Evolutionary conservation across 2,113 vertebrate species (phyloP).

Genomic region (Hemiprocne comata): DNA sequence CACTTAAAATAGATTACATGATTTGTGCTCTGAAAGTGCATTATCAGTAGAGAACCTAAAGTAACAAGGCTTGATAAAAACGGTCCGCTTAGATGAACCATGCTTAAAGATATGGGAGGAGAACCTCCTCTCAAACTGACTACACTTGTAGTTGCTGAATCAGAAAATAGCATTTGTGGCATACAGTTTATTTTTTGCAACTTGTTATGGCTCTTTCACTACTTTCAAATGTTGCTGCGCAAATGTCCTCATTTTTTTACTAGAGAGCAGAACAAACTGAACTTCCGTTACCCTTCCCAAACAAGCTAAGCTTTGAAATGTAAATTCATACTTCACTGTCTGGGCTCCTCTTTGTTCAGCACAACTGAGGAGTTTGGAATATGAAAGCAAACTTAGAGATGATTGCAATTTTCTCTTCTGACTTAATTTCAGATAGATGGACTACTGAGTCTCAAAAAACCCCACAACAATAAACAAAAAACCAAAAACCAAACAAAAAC

Average conservation of each 20-base stretch:
- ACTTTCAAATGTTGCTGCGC: not conserved
- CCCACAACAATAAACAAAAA: too few species aligned
- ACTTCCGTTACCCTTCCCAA: not conserved
- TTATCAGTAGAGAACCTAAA: not conserved
- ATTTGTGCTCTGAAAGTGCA: not conserved
- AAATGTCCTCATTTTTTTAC: not conserved
- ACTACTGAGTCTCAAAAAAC: not conserved
- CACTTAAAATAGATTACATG: not conserved
- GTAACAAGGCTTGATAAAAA: not conserved
- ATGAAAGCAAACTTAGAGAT: not conserved
- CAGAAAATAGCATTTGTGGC: not conserved
- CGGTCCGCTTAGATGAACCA: not conserved
- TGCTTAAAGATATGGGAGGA: not conserved
- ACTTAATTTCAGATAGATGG: not conserved
- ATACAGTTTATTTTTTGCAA: not conserved
- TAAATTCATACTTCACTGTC: not conserved
- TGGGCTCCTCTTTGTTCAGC: not conserved
- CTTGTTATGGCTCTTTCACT: not conserved
- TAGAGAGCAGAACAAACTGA: not conserved
- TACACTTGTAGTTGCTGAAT: not conserved
- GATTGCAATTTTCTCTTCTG: not conserved
- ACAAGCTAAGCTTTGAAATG: not conserved
- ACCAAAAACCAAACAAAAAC: not conserved
- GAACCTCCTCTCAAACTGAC: not conserved
- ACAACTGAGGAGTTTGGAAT: not conserved